phyloP scores from a whole-genome alignment of 2,113 vertebrate genomes.

The Sinosuthora webbiana region DNA sequence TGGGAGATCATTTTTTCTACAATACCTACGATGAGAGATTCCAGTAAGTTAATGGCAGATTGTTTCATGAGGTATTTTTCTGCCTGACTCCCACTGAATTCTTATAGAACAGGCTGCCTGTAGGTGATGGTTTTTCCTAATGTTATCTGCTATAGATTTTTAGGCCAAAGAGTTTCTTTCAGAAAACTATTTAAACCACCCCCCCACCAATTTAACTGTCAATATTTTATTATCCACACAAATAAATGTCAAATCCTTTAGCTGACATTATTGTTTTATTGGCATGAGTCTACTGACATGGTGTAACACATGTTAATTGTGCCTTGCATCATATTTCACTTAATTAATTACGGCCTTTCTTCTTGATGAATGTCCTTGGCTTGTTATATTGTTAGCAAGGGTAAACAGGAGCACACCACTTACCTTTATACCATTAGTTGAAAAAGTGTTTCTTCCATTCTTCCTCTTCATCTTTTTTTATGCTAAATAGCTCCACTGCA shows the following conservation, averaged over 20 bases:
- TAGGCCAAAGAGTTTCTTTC: neutral
- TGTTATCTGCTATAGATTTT: neutral
- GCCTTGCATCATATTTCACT: neutral
- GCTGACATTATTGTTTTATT: neutral
- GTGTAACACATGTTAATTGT: conserved; percentile 25
- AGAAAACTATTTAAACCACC: neutral
- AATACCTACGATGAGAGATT: neutral
- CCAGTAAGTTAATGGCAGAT: neutral
- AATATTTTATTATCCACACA: neutral
- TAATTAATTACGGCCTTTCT: neutral
- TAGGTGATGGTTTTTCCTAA: neutral
- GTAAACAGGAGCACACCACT: neutral
- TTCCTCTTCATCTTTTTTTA: neutral
- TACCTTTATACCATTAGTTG: neutral
- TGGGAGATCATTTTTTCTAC: neutral
- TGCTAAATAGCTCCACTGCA: neutral
- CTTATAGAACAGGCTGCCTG: neutral
- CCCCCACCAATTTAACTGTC: neutral
- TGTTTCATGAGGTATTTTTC: neutral
- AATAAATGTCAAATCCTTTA: neutral
- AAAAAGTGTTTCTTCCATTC: neutral
- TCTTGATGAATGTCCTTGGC: conserved; percentile 4
- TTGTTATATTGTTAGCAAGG: neutral
- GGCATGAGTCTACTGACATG: neutral
- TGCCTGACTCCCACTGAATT: neutral